Evolutionary conservation across 2,113 vertebrate species (phyloP).

Genomic region (Sphaerodactylus townsendi): DNA sequence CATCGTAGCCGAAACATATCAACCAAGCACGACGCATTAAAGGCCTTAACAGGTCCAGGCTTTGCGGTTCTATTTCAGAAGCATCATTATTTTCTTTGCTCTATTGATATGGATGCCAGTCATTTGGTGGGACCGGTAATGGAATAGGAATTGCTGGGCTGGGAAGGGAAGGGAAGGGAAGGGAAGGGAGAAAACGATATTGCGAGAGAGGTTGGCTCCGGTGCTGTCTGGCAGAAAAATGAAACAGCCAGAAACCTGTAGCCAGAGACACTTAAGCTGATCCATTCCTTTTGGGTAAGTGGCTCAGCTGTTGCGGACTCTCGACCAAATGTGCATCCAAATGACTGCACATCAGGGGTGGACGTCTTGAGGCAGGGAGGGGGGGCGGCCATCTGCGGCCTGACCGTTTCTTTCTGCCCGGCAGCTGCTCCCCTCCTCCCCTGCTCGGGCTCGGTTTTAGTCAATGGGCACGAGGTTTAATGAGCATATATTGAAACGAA

Average conservation of each 20-base stretch:
- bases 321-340: neutral
- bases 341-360: neutral
- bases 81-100: neutral
- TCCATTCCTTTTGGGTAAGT: neutral
- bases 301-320: neutral
- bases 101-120: neutral
- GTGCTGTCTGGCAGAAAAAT: neutral
- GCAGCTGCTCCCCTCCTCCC: neutral
- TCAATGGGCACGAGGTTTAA: neutral
- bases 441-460: neutral
- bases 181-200: neutral
- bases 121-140: neutral
- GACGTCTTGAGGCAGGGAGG: neutral
- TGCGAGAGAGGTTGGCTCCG: neutral
- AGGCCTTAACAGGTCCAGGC: neutral
- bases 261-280: neutral
- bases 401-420: neutral
- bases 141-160: neutral
- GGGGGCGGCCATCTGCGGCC: neutral
- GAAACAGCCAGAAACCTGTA: neutral
- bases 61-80: neutral
- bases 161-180: neutral
- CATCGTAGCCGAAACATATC: neutral
- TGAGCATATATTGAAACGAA: neutral
- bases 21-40: neutral